Percentiles rank a stretch among this genome's conserved stretches.
Conservation (phyloP, 2,113 vertebrate species). For the Cephalopterus ornatus region DNA sequence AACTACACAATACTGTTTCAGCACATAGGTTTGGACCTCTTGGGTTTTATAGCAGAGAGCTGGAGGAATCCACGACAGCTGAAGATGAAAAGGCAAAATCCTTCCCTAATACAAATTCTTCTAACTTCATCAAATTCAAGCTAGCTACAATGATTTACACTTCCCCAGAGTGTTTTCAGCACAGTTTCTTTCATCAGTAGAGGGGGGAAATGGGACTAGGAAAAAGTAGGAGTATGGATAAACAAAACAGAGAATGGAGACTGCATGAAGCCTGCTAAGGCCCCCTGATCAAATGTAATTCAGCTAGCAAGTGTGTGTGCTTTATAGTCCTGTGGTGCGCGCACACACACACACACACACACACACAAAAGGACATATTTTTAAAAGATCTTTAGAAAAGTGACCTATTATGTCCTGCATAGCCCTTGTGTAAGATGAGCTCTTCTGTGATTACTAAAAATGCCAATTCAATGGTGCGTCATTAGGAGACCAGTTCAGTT, state of each 20-base stretch:
- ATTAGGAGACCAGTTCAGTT: not conserved
- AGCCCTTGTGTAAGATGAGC: not conserved
- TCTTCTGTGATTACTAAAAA: not conserved
- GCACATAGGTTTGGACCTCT: not conserved
- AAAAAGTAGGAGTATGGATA: not conserved
- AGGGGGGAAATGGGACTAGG: not conserved
- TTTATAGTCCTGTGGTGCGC: not conserved
- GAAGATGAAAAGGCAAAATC: constrained; percentile 4
- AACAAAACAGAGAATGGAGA: not conserved
- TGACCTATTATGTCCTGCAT: not conserved
- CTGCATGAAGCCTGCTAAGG: not conserved
- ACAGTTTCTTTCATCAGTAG: not conserved
- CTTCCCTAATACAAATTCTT: not conserved
- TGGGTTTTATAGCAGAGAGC: not conserved
- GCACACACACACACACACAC: too few relatives aligned
- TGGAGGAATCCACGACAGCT: not conserved
- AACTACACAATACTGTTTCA: not conserved
- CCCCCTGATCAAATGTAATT: not conserved
- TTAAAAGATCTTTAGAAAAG: not conserved
- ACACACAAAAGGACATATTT: not conserved
- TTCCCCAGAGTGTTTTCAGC: not conserved
- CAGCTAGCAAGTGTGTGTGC: not conserved
- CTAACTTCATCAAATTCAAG: not conserved
- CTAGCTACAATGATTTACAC: not conserved
- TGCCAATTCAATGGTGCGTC: not conserved